phyloP scores from a whole-genome alignment of 2,888 invertebrate genomes.

The Apomyelois bistriatella region DNA sequence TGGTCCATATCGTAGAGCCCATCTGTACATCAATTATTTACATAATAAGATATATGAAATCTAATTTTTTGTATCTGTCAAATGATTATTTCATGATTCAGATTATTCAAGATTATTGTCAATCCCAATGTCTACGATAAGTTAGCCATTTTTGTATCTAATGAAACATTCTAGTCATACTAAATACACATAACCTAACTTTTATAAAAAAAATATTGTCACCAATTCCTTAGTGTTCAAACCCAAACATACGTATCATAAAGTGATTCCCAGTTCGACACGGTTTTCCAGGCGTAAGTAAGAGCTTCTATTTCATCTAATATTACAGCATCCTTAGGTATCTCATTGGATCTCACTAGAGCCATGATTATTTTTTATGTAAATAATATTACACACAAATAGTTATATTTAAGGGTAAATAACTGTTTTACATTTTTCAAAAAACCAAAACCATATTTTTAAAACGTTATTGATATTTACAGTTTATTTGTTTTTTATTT shows the following conservation, averaged over 20 bases:
- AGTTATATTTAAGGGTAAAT: background rate
- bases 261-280: conserved; percentile 79
- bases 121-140: no score
- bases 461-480: no score
- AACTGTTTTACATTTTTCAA: no score
- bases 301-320: conserved; percentile 80
- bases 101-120: no score
- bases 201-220: conserved; percentile 10
- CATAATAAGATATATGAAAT: background rate
- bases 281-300: conserved; percentile 78
- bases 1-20: conserved; percentile 74
- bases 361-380: conserved; percentile 65
- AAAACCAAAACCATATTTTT: no score
- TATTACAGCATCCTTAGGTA: conserved; percentile 82
- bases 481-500: no score
- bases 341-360: conserved; percentile 65
- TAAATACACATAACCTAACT: conserved; percentile 14
- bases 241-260: conserved; percentile 80
- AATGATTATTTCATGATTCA: no score
- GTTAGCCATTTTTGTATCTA: no score
- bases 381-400: background rate
- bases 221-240: background rate
- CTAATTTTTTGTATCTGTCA: background rate
- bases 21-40: conserved; percentile 38
- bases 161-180: no score